phyloP scores from a whole-genome alignment of 2,888 invertebrate species.

The Rotaria magnacalcarata region DNA sequence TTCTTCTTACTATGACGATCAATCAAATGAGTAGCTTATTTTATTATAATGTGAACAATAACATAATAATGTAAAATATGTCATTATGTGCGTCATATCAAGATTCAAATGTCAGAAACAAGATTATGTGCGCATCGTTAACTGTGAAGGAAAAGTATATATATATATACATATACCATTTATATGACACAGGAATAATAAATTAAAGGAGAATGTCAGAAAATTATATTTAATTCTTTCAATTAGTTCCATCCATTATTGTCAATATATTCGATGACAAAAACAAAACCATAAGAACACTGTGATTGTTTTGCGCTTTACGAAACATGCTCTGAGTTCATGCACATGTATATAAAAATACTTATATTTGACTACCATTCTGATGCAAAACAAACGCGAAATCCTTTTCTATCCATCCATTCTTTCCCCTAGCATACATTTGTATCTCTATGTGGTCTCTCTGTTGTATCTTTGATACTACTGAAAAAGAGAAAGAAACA shows the following conservation, averaged over 20 bases:
- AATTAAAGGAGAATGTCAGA: background rate
- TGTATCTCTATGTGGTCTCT: background rate
- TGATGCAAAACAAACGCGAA: background rate
- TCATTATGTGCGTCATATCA: background rate
- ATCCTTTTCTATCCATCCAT: background rate
- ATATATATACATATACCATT: background rate
- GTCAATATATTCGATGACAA: background rate
- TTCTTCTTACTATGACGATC: background rate
- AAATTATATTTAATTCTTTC: background rate
- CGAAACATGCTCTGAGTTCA: no score
- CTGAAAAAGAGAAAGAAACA: background rate
- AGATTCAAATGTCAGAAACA: background rate
- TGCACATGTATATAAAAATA: no score
- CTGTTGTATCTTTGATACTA: background rate
- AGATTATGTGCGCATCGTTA: background rate
- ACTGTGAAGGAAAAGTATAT: background rate
- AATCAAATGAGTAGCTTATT: background rate
- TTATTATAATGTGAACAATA: background rate
- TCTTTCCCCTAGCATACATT: background rate
- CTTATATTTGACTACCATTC: no score
- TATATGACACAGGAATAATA: no score
- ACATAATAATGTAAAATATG: background rate
- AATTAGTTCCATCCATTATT: background rate
- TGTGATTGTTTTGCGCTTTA: background rate
- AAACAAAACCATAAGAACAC: background rate